Conservation (phyloP, 2,113 vertebrate species). For the Lepus americanus region DNA sequence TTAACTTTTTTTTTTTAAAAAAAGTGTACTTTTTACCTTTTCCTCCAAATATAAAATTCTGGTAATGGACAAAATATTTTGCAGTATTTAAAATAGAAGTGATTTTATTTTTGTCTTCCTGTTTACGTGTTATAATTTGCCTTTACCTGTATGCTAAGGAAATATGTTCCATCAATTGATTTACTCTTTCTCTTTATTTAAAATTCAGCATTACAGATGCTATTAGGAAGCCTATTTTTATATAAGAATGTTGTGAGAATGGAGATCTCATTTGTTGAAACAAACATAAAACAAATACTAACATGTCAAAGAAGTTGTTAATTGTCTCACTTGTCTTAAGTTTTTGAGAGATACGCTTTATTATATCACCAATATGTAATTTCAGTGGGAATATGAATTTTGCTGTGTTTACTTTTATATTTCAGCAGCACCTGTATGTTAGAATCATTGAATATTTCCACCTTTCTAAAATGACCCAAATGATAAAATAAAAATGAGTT, state of each 20-base stretch:
- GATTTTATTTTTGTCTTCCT: neutral
- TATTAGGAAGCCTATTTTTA: neutral
- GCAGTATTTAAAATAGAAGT: neutral
- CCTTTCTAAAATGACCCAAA: slow-evolving; percentile 50
- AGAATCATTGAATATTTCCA: slow-evolving; percentile 36
- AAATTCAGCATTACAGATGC: neutral
- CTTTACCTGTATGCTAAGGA: slow-evolving; percentile 33
- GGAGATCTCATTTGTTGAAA: slow-evolving; percentile 10
- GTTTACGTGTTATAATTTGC: slow-evolving; percentile 35
- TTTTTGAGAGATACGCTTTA: slow-evolving; percentile 6
- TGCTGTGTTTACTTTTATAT: slow-evolving; percentile 31
- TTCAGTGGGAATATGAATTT: slow-evolving; percentile 12
- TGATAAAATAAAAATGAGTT: slow-evolving; percentile 42
- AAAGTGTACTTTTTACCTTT: neutral
- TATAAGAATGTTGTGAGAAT: slow-evolving; percentile 39
- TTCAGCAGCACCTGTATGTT: slow-evolving; percentile 31
- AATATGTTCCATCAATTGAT: neutral
- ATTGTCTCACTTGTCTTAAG: slow-evolving; percentile 1
- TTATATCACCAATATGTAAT: slow-evolving; percentile 13
- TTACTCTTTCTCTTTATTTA: slow-evolving; percentile 46
- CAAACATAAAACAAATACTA: slow-evolving; percentile 46
- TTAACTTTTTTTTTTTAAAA: slow-evolving; percentile 35
- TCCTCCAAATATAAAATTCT: neutral
- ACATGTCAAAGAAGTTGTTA: slow-evolving; percentile 32
- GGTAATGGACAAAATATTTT: neutral